Percentiles rank a stretch among this genome's conserved stretches.
phyloP scores from a whole-genome alignment of 2,113 vertebrate genomes.

The Notechis scutatus region DNA sequence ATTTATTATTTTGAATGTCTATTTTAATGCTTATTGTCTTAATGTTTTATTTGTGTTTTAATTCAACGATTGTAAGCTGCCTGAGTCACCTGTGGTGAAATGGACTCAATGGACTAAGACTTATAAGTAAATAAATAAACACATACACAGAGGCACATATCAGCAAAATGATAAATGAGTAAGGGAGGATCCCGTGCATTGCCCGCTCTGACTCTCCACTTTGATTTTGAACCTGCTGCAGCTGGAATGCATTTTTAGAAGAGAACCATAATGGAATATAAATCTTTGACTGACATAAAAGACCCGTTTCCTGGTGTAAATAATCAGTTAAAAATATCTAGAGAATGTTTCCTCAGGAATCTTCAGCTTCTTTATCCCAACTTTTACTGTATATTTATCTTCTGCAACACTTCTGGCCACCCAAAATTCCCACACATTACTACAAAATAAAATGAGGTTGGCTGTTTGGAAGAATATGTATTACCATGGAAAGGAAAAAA shows the following conservation, averaged over 20 bases:
- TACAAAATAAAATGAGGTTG: background rate
- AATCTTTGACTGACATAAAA: background rate
- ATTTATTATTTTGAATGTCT: background rate
- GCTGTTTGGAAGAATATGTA: background rate
- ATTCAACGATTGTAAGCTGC: background rate
- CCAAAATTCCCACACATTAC: background rate
- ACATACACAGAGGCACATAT: background rate
- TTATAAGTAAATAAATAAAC: background rate
- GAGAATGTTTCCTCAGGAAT: background rate
- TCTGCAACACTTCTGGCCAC: background rate
- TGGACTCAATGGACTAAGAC: no score
- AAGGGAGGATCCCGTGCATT: background rate
- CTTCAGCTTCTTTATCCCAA: background rate
- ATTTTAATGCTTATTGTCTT: background rate
- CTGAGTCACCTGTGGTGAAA: background rate
- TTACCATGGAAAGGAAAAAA: background rate
- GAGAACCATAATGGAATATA: background rate
- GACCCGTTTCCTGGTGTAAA: background rate
- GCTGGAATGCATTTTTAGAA: background rate
- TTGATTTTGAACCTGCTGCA: background rate
- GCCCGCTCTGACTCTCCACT: background rate
- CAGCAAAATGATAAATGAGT: background rate
- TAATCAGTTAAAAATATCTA: background rate
- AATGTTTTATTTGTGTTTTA: background rate
- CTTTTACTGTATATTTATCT: background rate